Evolutionary conservation across 1,140 invertebrate species (phyloP).

Genomic region (Stegodyphus mimosarum): DNA sequence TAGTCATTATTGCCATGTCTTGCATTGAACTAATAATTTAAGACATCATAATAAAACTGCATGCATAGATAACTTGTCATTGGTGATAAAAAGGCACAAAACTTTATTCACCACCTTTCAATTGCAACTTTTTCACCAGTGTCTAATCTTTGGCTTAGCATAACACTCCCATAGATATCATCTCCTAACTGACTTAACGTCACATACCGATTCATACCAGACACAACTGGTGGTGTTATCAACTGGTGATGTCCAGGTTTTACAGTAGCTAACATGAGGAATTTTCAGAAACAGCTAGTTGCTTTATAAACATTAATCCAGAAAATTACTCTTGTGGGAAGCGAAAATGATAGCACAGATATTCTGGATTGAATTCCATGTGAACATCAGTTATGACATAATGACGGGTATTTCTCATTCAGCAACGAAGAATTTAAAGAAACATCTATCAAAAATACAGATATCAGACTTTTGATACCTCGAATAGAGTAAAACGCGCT

Average conservation of each 20-base stretch:
- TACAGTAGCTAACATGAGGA: slow-evolving; percentile 60
- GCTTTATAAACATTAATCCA: no score
- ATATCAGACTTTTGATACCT: no score
- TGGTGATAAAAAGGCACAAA: slow-evolving; percentile 36
- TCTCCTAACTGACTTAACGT: slow-evolving; percentile 95
- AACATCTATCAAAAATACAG: no score
- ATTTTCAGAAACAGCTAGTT: slow-evolving; percentile 6
- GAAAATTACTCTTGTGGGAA: no score
- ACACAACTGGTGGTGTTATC: slow-evolving; percentile 46
- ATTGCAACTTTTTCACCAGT: slow-evolving; percentile 99
- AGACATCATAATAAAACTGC: slow-evolving; percentile 24
- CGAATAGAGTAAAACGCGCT: no score
- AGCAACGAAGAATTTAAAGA: no score
- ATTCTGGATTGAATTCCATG: no score
- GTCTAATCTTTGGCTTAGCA: slow-evolving; percentile 93
- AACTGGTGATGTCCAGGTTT: slow-evolving; percentile 37
- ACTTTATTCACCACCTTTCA: slow-evolving; percentile 72
- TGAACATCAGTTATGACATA: no score
- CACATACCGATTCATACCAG: slow-evolving; percentile 92
- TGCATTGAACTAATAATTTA: not conserved
- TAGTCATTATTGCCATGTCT: slow-evolving; percentile 73
- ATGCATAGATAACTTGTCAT: slow-evolving; percentile 23
- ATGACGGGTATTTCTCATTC: no score
- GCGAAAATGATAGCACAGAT: no score
- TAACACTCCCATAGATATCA: slow-evolving; percentile 98